Percentiles rank a stretch among this genome's conserved stretches.
Evolutionary conservation across 2,797 vertebrate species (phyloP).

Genomic region (Sandelia bainsii): DNA sequence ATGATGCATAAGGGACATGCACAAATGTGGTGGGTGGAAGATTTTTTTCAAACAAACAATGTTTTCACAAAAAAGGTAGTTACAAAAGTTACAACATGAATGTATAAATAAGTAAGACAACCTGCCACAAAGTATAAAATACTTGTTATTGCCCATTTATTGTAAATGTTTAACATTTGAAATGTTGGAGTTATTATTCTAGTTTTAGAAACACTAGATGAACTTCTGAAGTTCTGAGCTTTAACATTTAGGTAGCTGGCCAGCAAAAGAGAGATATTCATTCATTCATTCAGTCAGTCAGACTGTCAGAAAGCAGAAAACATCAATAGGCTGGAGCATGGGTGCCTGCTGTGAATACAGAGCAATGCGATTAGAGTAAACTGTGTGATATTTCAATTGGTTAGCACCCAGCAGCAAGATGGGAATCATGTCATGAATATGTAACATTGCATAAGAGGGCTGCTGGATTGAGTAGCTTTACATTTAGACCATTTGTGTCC

Average conservation of each 20-base stretch:
- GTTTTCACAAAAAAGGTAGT: too few species aligned
- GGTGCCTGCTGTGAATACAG: constrained; percentile 64
- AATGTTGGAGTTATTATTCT: not conserved
- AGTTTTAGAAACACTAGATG: constrained; percentile 3
- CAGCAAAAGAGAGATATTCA: constrained; percentile 27
- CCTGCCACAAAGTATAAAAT: too few species aligned
- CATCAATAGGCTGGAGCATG: constrained; percentile 62
- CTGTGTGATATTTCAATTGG: constrained; percentile 82
- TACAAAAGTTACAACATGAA: too few species aligned
- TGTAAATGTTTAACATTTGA: too few species aligned
- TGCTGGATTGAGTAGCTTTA: constrained; percentile 58
- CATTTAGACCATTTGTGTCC: constrained; percentile 18
- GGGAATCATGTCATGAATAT: constrained; percentile 78
- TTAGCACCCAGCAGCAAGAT: constrained; percentile 71
- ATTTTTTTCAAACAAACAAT: too few species aligned
- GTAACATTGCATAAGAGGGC: constrained; percentile 65
- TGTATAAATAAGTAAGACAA: too few species aligned
- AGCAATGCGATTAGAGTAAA: constrained; percentile 79
- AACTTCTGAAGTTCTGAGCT: constrained; percentile 36
- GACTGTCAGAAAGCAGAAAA: constrained; percentile 48
- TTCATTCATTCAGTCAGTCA: constrained; percentile 50
- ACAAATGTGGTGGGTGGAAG: too few species aligned
- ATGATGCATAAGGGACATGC: too few species aligned
- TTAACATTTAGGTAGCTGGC: constrained; percentile 20
- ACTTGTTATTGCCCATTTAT: too few species aligned